These are phyloP conservation scores for Panthera leo DNA, from an alignment of 2,113 vertebrate species.

Conservation along the genomic window DNA sequence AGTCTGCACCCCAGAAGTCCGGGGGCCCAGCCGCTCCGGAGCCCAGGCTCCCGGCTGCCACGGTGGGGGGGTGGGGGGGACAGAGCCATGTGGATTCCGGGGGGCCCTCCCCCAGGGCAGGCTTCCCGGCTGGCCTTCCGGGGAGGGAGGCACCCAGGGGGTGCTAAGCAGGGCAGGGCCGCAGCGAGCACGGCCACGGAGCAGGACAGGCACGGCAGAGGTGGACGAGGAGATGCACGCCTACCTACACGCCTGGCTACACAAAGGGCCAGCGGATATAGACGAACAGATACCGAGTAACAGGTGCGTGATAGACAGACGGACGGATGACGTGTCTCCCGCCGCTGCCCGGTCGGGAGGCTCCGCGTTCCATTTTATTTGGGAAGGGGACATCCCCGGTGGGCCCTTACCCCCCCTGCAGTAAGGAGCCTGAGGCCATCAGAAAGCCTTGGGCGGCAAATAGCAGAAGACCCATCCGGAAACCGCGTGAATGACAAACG, in stretches of 20 bases:
- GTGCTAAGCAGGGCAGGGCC: rapidly evolving
- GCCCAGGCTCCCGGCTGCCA: background rate
- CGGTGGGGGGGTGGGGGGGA: no score
- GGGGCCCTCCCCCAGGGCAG: background rate
- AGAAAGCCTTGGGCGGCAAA: background rate
- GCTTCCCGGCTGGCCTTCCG: background rate
- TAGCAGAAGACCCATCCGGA: background rate
- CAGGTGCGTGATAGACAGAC: background rate
- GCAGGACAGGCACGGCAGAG: background rate
- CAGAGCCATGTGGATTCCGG: rapidly evolving
- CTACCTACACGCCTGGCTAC: background rate
- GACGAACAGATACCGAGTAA: background rate
- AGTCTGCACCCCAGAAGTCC: background rate
- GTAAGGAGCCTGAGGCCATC: background rate
- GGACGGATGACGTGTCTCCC: background rate
- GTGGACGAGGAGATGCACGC: background rate
- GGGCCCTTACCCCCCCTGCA: background rate
- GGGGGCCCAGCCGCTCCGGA: background rate
- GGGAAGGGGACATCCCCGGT: background rate
- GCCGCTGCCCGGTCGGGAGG: background rate
- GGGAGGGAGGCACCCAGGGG: background rate
- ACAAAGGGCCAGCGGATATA: background rate
- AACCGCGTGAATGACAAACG: rapidly evolving
- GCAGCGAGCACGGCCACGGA: no score
- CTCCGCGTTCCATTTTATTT: background rate